A percentile compares a stretch with the other conserved stretches of the same genome.
Conservation (phyloP, 2,888 invertebrate species). For the Brachypalpus laphriformis region DNA sequence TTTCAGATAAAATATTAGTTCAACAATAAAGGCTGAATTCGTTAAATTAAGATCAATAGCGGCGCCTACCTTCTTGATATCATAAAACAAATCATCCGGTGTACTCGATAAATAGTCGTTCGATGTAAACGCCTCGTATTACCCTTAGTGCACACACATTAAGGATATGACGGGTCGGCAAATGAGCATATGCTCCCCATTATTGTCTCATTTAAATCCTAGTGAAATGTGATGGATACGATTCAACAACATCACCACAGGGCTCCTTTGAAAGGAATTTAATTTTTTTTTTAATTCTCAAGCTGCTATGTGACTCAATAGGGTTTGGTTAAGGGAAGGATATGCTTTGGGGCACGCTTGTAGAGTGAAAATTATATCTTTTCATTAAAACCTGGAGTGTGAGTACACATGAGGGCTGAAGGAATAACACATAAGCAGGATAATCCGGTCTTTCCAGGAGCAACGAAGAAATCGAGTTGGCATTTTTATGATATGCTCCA, state of each 20-base stretch:
- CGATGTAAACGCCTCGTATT: slow-evolving; percentile 1
- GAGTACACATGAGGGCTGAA: slow-evolving; percentile 23
- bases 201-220: slow-evolving; percentile 58
- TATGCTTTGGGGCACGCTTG: slow-evolving; percentile 17
- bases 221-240: slow-evolving; percentile 45
- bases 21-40: too few species aligned
- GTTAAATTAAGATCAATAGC: too few species aligned
- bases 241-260: slow-evolving; percentile 45
- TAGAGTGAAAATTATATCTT: slow-evolving; percentile 47
- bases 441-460: slow-evolving; percentile 23
- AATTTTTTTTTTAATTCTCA: slow-evolving; percentile 30
- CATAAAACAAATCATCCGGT: too few species aligned
- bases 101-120: not conserved
- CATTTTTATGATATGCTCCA: slow-evolving; percentile 14
- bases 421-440: slow-evolving; percentile 39
- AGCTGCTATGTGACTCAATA: not conserved
- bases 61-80: too few species aligned
- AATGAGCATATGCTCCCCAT: slow-evolving; percentile 62
- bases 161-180: slow-evolving; percentile 45
- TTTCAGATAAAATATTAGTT: too few species aligned
- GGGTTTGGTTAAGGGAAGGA: not conserved
- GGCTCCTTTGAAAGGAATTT: slow-evolving; percentile 12
- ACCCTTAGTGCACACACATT: slow-evolving; percentile 8
- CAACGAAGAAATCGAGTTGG: slow-evolving; percentile 27
- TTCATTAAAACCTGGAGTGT: slow-evolving; percentile 41